These are phyloP conservation scores for Forficula auricularia DNA, from an alignment of 1,140 invertebrate species.

Conservation along the genomic window DNA sequence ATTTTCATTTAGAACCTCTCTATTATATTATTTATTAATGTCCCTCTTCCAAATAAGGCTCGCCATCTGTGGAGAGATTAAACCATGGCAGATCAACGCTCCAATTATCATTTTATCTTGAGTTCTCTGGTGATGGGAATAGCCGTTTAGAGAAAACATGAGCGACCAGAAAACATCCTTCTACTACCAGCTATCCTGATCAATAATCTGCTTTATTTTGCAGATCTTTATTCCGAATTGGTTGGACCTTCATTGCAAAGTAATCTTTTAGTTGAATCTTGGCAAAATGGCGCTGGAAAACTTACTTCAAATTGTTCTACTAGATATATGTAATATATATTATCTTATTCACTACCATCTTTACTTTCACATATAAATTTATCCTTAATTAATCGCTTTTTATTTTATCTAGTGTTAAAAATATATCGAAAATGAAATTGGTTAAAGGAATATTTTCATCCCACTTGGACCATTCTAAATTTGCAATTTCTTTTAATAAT, in stretches of 20 bases:
- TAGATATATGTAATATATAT: slow-evolving; percentile 6
- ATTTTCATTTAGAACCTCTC: too few species aligned
- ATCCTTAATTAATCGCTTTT: slow-evolving; percentile 6
- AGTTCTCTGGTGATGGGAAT: too few species aligned
- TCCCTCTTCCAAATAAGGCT: too few species aligned
- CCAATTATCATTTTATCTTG: too few species aligned
- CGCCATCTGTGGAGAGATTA: too few species aligned
- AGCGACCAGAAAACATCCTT: too few species aligned
- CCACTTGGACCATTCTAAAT: slow-evolving; percentile 78
- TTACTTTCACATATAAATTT: slow-evolving; percentile 3
- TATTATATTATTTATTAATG: too few species aligned
- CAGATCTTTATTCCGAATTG: slow-evolving; percentile 34
- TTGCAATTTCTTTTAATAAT: slow-evolving; percentile 50
- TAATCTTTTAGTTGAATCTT: slow-evolving; percentile 33
- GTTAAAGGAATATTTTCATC: slow-evolving; percentile 46
- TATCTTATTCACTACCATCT: too few species aligned
- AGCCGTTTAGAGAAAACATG: too few species aligned
- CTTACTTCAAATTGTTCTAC: slow-evolving; percentile 14
- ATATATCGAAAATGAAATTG: slow-evolving; percentile 29
- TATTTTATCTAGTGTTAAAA: slow-evolving; percentile 27
- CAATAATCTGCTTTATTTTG: slow-evolving; percentile 11
- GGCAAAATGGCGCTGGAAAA: slow-evolving; percentile 30
- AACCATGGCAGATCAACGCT: too few species aligned
- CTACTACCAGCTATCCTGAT: too few species aligned
- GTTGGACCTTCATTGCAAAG: slow-evolving; percentile 27